Evolutionary conservation across 2,888 invertebrate genomes (phyloP).

Genomic region (Maniola hyperantus): DNA sequence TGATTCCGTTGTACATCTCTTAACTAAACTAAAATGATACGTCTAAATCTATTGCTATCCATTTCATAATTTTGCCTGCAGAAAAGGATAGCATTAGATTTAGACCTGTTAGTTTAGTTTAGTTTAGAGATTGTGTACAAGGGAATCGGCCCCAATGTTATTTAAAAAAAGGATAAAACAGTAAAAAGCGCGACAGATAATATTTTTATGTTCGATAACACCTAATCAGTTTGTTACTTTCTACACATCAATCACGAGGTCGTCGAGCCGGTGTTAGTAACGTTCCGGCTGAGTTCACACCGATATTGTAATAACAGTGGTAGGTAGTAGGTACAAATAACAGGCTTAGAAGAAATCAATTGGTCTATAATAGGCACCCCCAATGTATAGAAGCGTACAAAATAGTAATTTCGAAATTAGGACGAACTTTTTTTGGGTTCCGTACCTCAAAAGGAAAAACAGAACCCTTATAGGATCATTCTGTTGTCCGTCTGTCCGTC

Average conservation of each 20-base stretch:
- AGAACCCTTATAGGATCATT: no score
- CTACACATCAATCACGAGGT: conserved; percentile 71
- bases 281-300: conserved; percentile 68
- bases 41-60: no score
- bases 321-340: conserved; percentile 52
- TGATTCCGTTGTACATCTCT: no score
- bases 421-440: background rate
- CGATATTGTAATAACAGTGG: conserved; percentile 54
- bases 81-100: no score
- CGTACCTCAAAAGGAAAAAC: no score
- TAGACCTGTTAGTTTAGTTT: no score
- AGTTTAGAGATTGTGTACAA: no score
- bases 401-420: conserved; percentile 1
- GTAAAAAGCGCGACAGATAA: conserved; percentile 45
- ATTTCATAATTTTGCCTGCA: no score
- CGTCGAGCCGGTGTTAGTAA: conserved; percentile 52
- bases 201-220: conserved; percentile 49
- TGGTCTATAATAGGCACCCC: conserved; percentile 34
- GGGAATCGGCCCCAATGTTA: no score
- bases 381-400: conserved; percentile 9
- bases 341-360: conserved; percentile 50
- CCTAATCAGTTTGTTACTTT: conserved; percentile 64
- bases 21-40: no score
- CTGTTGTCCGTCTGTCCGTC: background rate
- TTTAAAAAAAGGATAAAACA: conserved; percentile 38